Base-by-base conservation (phyloP, 2,888 invertebrate genomes). In the Aquatica leii region DNA sequence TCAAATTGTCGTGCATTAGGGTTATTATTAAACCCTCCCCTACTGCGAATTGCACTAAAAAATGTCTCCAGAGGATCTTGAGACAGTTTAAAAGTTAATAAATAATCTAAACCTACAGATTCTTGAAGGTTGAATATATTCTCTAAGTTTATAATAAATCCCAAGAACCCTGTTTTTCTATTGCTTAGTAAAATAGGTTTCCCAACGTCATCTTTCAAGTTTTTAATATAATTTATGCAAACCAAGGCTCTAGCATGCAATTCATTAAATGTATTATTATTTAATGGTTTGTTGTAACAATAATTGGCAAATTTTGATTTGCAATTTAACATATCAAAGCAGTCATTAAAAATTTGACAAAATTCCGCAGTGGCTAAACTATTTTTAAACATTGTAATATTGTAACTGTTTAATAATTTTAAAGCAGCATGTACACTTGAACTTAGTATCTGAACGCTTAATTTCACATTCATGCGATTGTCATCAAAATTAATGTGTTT, bases 321-420 rank as follows among this genome's bases (percentile, higher is more conserved):
- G 0, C 66, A 66, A 48, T 75, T 76, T 11, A 74, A 51, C 8
- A 75, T 62, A 59, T 75, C 72, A 62, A 75, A 74, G 5, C 66
- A 55, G 40, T 71, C 55, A 51, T 74, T 72, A 1, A 75, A 49
- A 6, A 51, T 59, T 18, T 49, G 14, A 40, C 71, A 73, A 62
- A 72, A 71, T 37, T 53, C 14, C 35, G 68, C 41, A 14, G 41
- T 41, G 5, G 41, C 41, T 11, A 15, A 41, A 41, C 14, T 3
- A 41, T 15, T 5, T 41, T 14, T 14, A 41, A 41, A 41, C 12
- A 6, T 12, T 41, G 41, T 12, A 12, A 14, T 14, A 2, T 14
- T 12, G 6, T 4, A 65, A 46, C 9, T 37, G 6, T 24, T 4
- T 37, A 37, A 2, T 5, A 8, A 37, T 11, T 11, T 37, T 37